Percentiles rank a stretch among this genome's conserved stretches.
These are phyloP conservation scores for Megaceryle torquata DNA, from an alignment of 2,113 vertebrate species.

Conservation along the genomic window DNA sequence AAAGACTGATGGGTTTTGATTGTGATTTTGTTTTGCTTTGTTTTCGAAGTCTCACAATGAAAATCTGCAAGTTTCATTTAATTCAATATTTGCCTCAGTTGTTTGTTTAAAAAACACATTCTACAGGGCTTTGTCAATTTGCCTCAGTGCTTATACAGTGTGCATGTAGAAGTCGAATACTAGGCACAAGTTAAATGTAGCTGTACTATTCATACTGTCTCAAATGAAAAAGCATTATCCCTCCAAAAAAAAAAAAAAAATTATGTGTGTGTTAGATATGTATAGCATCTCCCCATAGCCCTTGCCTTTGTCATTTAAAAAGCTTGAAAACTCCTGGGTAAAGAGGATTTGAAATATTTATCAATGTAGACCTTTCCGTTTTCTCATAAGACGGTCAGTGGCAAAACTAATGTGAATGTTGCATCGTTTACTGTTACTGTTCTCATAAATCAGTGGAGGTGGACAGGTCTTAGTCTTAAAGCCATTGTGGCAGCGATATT, in stretches of 20 bases:
- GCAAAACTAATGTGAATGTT: not conserved
- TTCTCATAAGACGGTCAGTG: slow-evolving; percentile 9
- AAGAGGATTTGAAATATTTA: slow-evolving; percentile 66
- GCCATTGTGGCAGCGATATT: not conserved
- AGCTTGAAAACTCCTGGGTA: slow-evolving; percentile 20
- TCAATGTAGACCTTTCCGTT: slow-evolving; percentile 13
- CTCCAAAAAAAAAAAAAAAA: not conserved
- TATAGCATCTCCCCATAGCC: not conserved
- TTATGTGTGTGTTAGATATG: not conserved
- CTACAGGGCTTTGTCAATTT: not conserved
- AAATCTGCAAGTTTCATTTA: not conserved
- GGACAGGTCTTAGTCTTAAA: not conserved
- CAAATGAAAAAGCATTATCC: slow-evolving; percentile 44
- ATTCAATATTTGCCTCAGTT: not conserved
- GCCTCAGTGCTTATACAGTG: not conserved
- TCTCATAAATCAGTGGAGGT: slow-evolving; percentile 4
- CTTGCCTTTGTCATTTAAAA: slow-evolving; percentile 42
- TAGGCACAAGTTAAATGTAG: not conserved
- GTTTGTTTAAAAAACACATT: not conserved
- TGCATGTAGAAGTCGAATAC: not conserved
- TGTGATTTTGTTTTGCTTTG: not conserved
- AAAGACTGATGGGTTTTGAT: not conserved
- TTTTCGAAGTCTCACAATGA: not conserved
- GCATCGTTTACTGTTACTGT: not conserved
- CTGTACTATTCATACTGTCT: not conserved